These are phyloP conservation scores for Medauroidea extradentata DNA, from an alignment of 1,140 invertebrate species.

Conservation along the genomic window DNA sequence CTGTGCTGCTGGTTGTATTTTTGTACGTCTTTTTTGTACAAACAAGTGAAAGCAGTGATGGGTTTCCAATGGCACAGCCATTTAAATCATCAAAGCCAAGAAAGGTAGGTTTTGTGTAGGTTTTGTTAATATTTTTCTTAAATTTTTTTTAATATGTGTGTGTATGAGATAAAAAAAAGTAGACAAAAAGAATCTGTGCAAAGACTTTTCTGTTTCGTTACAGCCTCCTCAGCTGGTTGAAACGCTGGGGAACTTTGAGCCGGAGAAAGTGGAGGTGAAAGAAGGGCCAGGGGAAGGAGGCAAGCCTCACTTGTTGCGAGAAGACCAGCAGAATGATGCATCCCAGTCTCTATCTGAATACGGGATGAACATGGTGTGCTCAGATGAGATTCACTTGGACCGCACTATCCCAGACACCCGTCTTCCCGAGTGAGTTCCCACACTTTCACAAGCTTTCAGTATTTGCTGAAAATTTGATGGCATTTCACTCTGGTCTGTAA, in stretches of 20 bases:
- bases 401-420: slow-evolving; percentile 84
- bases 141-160: slow-evolving; percentile 22
- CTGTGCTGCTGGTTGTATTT: slow-evolving; percentile 28
- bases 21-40: slow-evolving; percentile 35
- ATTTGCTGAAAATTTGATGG: too few species aligned
- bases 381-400: slow-evolving; percentile 85
- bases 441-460: too few species aligned
- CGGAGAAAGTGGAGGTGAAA: slow-evolving; percentile 47
- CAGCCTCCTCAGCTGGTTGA: slow-evolving; percentile 32
- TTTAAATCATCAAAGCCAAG: slow-evolving; percentile 1
- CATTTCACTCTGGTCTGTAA: too few species aligned
- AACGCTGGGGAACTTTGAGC: slow-evolving; percentile 64
- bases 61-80: slow-evolving; percentile 1
- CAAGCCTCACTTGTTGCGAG: slow-evolving; percentile 64
- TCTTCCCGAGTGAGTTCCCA: slow-evolving; percentile 71
- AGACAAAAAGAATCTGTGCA: background rate
- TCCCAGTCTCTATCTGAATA: slow-evolving; percentile 77
- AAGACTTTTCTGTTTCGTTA: background rate
- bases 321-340: slow-evolving; percentile 71
- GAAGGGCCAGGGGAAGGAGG: slow-evolving; percentile 82
- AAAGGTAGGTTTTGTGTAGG: slow-evolving; percentile 2
- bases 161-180: background rate
- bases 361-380: slow-evolving; percentile 96
- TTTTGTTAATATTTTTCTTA: slow-evolving; percentile 4
- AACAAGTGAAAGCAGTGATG: slow-evolving; percentile 31